These are phyloP conservation scores for Notarius lentiginosus DNA, from an alignment of 2,113 vertebrate species.

Conservation along the genomic window DNA sequence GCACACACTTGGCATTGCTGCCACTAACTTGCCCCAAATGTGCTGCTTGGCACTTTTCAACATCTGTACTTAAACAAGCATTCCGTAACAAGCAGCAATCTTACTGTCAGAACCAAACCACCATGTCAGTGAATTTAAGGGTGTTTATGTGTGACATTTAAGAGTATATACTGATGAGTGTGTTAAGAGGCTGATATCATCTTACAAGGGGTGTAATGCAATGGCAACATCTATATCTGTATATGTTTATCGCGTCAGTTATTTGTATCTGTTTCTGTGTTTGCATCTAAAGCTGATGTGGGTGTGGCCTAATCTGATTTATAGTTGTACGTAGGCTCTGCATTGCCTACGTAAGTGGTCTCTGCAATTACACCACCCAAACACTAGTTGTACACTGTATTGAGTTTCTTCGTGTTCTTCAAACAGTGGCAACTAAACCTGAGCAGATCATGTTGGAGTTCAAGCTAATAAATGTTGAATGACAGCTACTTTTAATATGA, in stretches of 20 bases:
- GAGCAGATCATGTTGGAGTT: too few species aligned
- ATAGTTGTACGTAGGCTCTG: too few species aligned
- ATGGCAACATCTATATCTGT: neutral
- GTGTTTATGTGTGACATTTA: neutral
- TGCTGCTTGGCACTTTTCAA: slow-evolving; percentile 16
- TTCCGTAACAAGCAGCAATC: neutral
- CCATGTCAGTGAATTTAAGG: neutral
- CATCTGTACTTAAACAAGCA: slow-evolving; percentile 17
- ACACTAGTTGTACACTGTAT: too few species aligned
- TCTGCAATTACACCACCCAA: too few species aligned
- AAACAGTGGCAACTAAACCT: too few species aligned
- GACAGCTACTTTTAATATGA: too few species aligned
- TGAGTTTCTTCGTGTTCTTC: too few species aligned
- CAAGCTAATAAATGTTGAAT: too few species aligned
- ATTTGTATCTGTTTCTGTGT: neutral
- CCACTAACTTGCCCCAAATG: slow-evolving; percentile 20
- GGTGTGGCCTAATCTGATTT: neutral
- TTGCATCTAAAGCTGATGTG: neutral
- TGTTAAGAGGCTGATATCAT: neutral
- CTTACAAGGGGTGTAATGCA: neutral
- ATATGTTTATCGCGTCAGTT: neutral
- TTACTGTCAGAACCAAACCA: neutral
- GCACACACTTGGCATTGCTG: slow-evolving; percentile 10
- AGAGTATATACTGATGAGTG: neutral
- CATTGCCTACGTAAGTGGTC: too few species aligned